Base-by-base conservation (phyloP, 2,888 invertebrate species). In the Frankliniella fusca region DNA sequence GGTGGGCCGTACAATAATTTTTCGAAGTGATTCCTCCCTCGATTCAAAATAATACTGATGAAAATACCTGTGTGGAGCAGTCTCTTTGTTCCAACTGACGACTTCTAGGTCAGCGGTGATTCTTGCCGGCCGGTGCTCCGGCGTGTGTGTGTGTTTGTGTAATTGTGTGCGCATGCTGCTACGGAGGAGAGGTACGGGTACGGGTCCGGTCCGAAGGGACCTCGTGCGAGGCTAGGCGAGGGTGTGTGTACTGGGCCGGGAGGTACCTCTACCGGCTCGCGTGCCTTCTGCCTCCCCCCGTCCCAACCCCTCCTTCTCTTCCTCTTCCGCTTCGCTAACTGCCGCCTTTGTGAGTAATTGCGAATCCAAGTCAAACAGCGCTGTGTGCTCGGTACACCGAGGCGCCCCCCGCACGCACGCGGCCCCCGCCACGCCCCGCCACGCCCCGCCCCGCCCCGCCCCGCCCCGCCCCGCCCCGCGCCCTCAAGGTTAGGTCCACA, bases 341-440 rank as follows among this genome's bases (percentile, higher is more conserved):
- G 38, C 38, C 38, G 38, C 38, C 38, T 38, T 38, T 38, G 38
- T n/a, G 15, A 61, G 61, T 76, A 76, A 76, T 76, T 76, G 70
- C 70, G 27, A 76, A 76, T 76, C 70, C 70, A 23, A 23, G 70
- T 27, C 70, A 76, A 76, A 76, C 70, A 76, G 70, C 70, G 10
- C 23, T 76, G 70, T 76, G 70, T 76, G 27, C 70, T 27, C 70
- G 61, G 61, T 61, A 61, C 61, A 61, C 54, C 38, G 54, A 18
- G 15, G 15, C 54, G 70, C n/a, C 70, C 23, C 11, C 70, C 18
- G 54, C 54, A 54, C 54, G 54, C 54, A 54, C 54, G 54, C 54
- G 15, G 54, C 54, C 20, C 54, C 20, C n/a, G n/a, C n/a, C n/a
- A n/a, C n/a, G n/a, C n/a, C n/a, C n/a, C n/a, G n/a, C n/a, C n/a